phyloP scores from a whole-genome alignment of 2,888 invertebrate species.

The Drosophila percnosoma region DNA sequence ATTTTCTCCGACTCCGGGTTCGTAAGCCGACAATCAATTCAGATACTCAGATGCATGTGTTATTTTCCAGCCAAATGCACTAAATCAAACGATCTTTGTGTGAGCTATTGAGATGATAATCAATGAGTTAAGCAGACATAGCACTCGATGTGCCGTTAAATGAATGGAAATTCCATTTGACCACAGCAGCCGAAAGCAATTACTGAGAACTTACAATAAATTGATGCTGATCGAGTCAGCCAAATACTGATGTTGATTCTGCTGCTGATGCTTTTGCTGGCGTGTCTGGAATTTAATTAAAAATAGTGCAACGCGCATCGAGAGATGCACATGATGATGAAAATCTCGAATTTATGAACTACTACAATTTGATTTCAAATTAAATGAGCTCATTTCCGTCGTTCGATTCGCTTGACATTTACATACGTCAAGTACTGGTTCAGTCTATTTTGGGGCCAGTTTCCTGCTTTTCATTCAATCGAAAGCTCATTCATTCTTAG shows the following conservation, averaged over 20 bases:
- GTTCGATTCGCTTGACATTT: slow-evolving; percentile 60
- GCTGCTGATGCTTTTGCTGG: slow-evolving; percentile 35
- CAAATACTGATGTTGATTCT: slow-evolving; percentile 23
- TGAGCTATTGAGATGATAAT: slow-evolving; percentile 65
- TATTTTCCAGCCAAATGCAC: slow-evolving; percentile 64
- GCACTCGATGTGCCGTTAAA: slow-evolving; percentile 67
- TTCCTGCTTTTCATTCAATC: slow-evolving; percentile 66
- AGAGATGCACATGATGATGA: slow-evolving; percentile 33
- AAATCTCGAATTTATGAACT: slow-evolving; percentile 63
- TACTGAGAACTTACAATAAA: slow-evolving; percentile 49
- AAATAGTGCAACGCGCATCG: slow-evolving; percentile 38
- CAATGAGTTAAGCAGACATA: slow-evolving; percentile 46
- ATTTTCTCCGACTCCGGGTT: neutral
- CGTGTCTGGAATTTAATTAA: slow-evolving; percentile 78
- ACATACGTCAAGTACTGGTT: slow-evolving; percentile 26
- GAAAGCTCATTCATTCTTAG: slow-evolving; percentile 42
- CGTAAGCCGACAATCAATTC: slow-evolving; percentile 16
- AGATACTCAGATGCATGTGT: slow-evolving; percentile 23
- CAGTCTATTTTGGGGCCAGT: slow-evolving; percentile 38
- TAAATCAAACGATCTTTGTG: slow-evolving; percentile 67
- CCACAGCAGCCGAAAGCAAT: slow-evolving; percentile 47
- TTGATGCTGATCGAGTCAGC: slow-evolving; percentile 31
- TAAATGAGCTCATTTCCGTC: slow-evolving; percentile 80
- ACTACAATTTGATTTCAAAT: slow-evolving; percentile 57
- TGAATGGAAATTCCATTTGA: slow-evolving; percentile 72